Evolutionary conservation across 2,888 invertebrate species (phyloP).

Genomic region (Macrosiphum euphorbiae): DNA sequence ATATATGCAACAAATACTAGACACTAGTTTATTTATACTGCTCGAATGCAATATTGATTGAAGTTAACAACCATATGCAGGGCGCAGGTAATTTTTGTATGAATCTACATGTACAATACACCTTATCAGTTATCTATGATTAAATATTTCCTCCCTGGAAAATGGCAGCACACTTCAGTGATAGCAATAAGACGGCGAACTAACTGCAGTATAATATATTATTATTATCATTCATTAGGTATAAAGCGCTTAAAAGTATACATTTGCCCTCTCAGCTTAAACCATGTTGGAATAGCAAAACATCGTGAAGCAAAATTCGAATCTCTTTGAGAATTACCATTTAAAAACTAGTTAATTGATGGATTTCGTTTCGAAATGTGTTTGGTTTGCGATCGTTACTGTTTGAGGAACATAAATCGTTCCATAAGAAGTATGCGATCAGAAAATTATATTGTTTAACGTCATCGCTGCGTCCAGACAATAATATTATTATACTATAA

Average conservation of each 20-base stretch:
- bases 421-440: neutral
- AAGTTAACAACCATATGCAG: neutral
- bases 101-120: neutral
- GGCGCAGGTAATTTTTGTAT: neutral
- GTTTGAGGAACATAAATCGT: neutral
- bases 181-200: too few species aligned
- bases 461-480: neutral
- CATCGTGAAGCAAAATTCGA: too few species aligned
- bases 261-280: too few species aligned
- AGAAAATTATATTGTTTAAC: neutral
- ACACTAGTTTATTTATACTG: neutral
- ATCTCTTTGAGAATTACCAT: too few species aligned
- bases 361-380: neutral
- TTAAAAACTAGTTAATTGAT: neutral
- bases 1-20: too few species aligned
- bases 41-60: neutral
- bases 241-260: too few species aligned
- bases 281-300: too few species aligned
- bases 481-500: neutral
- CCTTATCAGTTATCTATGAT: too few species aligned
- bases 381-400: neutral
- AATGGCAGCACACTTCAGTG: neutral
- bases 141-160: neutral
- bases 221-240: too few species aligned
- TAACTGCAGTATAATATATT: too few species aligned